Base-by-base conservation (phyloP, 2,113 vertebrate genomes). In the Condylura cristata region DNA sequence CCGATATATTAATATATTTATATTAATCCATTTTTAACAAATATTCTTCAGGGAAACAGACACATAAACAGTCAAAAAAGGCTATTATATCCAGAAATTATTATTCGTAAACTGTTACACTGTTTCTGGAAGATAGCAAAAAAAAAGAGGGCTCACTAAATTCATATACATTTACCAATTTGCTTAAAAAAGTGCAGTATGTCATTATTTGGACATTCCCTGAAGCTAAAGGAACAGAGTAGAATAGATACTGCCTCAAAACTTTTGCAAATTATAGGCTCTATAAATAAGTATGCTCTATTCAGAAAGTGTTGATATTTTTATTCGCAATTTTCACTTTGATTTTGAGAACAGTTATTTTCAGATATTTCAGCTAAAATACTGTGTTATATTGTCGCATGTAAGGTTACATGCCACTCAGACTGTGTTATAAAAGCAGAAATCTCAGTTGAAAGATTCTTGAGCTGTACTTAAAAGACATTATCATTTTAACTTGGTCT, bases 291-390 rank as follows among this genome's bases (percentile, higher is more conserved):
- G 3, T 58, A 44, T 30, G 16, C 46, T 72, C 9, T 90, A 34
- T 86, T 90, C 32, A 70, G 30, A 17, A 86, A 85, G 48, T 65
- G 8, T 70, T 37, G 46, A 6, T 16, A 86, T 22, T 66, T 92
- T 95, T 93, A 80, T 44, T 39, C 41, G 85, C 32, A 39, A 28
- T 89, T 90, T 89, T 92, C 7, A 83, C 8, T 94, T 90, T 74
- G 44, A 82, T 82, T 94, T 90, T 74, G 63, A 94, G n/a, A 90
- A 70, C 3, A 83, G n/a, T 74, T 90, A 91, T 93, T 95, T 97
- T 82, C 41, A 78, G 66, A 72, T n/a, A 3, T 78, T 78, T 91
- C 48, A 87, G 22, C 61, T 95, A 14, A 81, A 71, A 8, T 30
- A 2, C 37, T 56, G 6, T 39, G 4, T 20, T 56, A 8, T 61